Percentiles rank a stretch among this genome's conserved stretches.
Evolutionary conservation across 2,888 invertebrate genomes (phyloP).

Genomic region (Arge pagana): DNA sequence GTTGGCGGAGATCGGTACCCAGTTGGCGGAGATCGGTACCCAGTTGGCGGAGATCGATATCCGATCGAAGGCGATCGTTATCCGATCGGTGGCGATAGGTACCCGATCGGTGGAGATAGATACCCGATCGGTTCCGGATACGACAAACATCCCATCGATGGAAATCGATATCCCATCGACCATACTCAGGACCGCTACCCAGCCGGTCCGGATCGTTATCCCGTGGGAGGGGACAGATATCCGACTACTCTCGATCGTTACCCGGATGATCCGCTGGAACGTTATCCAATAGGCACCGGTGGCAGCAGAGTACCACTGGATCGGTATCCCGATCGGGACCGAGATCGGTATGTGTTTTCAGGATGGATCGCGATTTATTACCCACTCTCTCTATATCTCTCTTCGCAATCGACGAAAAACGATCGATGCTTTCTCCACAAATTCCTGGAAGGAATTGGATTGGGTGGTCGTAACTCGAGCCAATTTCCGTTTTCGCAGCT

Average conservation of each 20-base stretch:
- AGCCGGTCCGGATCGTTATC: conserved; percentile 60
- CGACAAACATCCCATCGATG: not conserved
- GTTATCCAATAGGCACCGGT: conserved; percentile 47
- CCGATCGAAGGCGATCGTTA: conserved; percentile 50
- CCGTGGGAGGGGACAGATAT: conserved; percentile 58
- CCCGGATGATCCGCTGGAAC: conserved; percentile 46
- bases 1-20: conserved; percentile 29
- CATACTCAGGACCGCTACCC: conserved; percentile 58
- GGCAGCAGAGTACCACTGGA: conserved; percentile 57
- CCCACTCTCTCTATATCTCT: too few species aligned
- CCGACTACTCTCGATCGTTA: conserved; percentile 48
- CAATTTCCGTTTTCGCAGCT: not conserved
- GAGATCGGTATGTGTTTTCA: conserved; percentile 37
- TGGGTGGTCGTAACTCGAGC: too few species aligned
- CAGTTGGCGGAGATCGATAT: conserved; percentile 60
- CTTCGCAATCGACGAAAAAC: too few species aligned
- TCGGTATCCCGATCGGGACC: conserved; percentile 61
- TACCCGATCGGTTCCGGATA: conserved; percentile 53
- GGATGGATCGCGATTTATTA: too few species aligned
- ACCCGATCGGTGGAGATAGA: conserved; percentile 54
- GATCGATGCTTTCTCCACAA: too few species aligned
- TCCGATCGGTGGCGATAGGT: conserved; percentile 53
- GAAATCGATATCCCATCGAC: conserved; percentile 40
- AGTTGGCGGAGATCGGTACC: conserved; percentile 56
- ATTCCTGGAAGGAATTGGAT: too few species aligned